phyloP scores from a whole-genome alignment of 2,113 vertebrate species.

The Todiramphus saurophagus region DNA sequence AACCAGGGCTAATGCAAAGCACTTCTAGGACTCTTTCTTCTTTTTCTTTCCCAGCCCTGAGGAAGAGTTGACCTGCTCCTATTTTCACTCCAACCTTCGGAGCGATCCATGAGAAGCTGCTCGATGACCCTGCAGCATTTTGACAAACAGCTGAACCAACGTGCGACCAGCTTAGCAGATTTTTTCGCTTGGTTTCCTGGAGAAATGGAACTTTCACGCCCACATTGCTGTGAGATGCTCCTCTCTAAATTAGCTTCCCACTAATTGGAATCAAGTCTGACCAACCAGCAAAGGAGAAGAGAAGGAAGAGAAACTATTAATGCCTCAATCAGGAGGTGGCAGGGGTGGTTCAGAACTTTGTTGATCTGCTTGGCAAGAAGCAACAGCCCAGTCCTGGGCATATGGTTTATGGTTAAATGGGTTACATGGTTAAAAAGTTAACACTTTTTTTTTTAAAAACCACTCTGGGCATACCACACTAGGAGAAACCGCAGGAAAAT shows the following conservation, averaged over 20 bases:
- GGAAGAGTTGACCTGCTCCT: not conserved
- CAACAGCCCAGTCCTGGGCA: not conserved
- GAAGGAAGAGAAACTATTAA: not conserved
- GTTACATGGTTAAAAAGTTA: too few species aligned
- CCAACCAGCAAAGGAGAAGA: not conserved
- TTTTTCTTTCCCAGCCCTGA: not conserved
- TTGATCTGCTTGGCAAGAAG: not conserved
- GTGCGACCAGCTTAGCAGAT: not conserved
- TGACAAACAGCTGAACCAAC: not conserved
- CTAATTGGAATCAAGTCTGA: constrained; percentile 24
- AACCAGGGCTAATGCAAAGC: not conserved
- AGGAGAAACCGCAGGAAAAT: not conserved
- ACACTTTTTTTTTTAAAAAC: not conserved
- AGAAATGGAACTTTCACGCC: constrained; percentile 18
- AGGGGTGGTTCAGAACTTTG: not conserved
- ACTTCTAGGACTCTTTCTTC: not conserved
- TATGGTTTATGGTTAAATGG: too few species aligned
- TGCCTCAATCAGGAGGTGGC: not conserved
- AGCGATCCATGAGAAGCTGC: not conserved
- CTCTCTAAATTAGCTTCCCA: not conserved
- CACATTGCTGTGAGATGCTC: not conserved
- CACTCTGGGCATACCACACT: not conserved
- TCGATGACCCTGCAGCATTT: not conserved
- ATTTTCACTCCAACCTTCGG: not conserved
- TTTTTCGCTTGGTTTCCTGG: constrained; percentile 38